phyloP scores from a whole-genome alignment of 2,797 vertebrate genomes.

The Somateria mollissima region DNA sequence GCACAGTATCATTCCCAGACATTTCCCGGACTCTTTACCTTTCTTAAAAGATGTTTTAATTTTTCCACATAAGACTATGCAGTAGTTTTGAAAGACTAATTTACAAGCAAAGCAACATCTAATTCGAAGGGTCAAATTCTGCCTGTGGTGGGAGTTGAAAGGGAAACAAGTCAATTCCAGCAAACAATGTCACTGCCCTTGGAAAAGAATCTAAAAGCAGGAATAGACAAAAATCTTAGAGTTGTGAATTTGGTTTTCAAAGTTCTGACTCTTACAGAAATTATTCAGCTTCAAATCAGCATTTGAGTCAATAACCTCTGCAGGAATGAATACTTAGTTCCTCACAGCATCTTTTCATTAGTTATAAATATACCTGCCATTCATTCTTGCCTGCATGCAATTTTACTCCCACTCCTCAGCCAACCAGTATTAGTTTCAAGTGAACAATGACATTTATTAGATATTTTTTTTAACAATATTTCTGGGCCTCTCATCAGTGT shows the following conservation, averaged over 20 bases:
- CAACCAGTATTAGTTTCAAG: not conserved
- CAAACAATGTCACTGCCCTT: accelerated
- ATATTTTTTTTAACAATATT: not conserved
- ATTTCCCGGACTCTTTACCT: not conserved
- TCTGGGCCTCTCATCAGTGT: not conserved
- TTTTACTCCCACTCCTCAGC: conserved; percentile 15
- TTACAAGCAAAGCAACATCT: not conserved
- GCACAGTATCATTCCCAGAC: accelerated
- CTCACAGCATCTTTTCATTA: not conserved
- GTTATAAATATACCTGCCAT: conserved; percentile 41
- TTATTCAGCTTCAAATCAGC: not conserved
- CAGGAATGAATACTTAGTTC: not conserved
- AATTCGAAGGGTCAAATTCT: not conserved
- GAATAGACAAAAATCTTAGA: not conserved
- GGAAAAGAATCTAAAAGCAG: not conserved
- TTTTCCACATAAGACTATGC: not conserved
- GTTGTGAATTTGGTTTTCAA: not conserved
- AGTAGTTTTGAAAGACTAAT: not conserved
- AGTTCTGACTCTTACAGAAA: not conserved
- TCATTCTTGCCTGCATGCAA: not conserved
- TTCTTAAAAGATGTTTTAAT: not conserved
- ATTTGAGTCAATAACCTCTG: conserved; percentile 2
- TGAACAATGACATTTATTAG: not conserved
- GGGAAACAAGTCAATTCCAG: not conserved
- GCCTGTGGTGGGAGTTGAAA: not conserved